Evolutionary conservation across 2,113 vertebrate species (phyloP).

Genomic region (Labeo rohita): DNA sequence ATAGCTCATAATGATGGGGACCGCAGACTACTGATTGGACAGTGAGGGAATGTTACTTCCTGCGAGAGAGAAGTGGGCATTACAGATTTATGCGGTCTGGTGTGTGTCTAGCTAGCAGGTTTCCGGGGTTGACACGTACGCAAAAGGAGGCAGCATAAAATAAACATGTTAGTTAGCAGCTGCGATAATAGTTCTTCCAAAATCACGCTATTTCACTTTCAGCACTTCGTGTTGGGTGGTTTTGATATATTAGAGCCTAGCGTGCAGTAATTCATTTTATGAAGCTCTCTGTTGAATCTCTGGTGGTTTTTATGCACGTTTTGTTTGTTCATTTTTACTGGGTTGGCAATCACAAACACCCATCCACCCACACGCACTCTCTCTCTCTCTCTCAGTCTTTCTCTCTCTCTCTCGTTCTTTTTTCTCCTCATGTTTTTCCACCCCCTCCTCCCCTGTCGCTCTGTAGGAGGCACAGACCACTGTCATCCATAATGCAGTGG

Average conservation of each 20-base stretch:
- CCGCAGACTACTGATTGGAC: slow-evolving; percentile 67
- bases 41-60: slow-evolving; percentile 67
- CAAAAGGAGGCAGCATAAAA: neutral
- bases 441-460: slow-evolving; percentile 11
- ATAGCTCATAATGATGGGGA: slow-evolving; percentile 62
- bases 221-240: neutral
- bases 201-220: neutral
- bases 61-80: slow-evolving; percentile 15
- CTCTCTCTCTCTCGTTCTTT: slow-evolving; percentile 48
- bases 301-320: slow-evolving; percentile 8
- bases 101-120: slow-evolving; percentile 21
- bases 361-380: slow-evolving; percentile 48
- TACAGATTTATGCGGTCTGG: slow-evolving; percentile 12
- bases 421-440: slow-evolving; percentile 45
- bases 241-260: neutral
- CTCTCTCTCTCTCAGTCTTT: slow-evolving; percentile 36
- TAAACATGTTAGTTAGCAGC: neutral
- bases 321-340: slow-evolving; percentile 2
- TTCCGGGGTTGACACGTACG: neutral
- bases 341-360: slow-evolving; percentile 55
- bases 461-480: slow-evolving; percentile 78
- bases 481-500: slow-evolving; percentile 79
- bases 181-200: neutral
- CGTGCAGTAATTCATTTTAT: neutral
- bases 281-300: neutral